Base-by-base conservation (phyloP, 2,888 invertebrate species). In the Philonicus albiceps region DNA sequence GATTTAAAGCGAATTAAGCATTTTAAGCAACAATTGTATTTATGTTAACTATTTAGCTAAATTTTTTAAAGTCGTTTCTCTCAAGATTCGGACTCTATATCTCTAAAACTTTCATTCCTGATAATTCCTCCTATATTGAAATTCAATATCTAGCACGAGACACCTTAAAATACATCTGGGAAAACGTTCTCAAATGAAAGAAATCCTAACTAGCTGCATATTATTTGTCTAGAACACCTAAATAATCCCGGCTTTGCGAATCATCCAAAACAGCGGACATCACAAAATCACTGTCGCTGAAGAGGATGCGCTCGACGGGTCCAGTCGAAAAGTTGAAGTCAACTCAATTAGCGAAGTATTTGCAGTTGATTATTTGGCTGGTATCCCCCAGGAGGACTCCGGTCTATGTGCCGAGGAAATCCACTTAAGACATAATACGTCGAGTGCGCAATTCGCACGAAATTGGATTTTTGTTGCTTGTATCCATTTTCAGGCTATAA, bases 391-490 rank as follows among this genome's bases (percentile, higher is more conserved):
- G 31, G 30, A 34, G 31, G 31, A 13, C 40, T 43, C 55, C 55
- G 7, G 11, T 22, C 27, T 22, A 13, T 80, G 16, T 49, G 8
- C 43, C 49, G 30, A 16, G 13, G 43, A 30, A 80, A 49, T 53
- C 80, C 27, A 53, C 13, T 27, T 53, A 74, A 31, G 37, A 3
- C 37, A 16, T 31, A 74, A 34, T 16, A 31, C 11, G 31, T 8
- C 80, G 53, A 49, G 80, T 49, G n/a, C 80, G n/a, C 80, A n/a
- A 27, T 49, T 80, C 5, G 80, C 31, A 80, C 53, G 16, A 55
- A 83, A 83, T 83, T 83, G 72, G 64, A 64, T 64, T 83, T 64
- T 72, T 83, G 83, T 83, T 64, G 49, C 49, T 49, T 49, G n/a
- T 49, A 22, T 22, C 64, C 64, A 75, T 75, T 64, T 22, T 64